Conservation (phyloP, 2,797 vertebrate species). For the Numenius phaeopus region DNA sequence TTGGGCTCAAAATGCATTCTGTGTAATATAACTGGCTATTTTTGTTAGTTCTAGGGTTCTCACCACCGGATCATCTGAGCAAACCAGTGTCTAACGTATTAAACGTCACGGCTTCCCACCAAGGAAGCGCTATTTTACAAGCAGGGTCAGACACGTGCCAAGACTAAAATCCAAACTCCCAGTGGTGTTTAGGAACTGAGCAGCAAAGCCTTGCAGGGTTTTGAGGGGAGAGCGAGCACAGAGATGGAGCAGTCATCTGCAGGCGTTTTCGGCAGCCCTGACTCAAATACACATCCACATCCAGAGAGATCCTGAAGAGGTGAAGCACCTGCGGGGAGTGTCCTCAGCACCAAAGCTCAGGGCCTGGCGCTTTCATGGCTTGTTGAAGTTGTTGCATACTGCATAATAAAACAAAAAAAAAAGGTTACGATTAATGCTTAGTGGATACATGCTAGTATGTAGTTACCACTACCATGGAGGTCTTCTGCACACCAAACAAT, state of each 20-base stretch:
- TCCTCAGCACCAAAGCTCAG: neutral
- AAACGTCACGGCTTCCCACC: neutral
- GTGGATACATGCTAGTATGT: rapidly evolving
- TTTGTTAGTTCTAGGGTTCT: neutral
- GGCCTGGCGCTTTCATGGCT: neutral
- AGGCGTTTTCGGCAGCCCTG: neutral
- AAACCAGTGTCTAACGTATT: neutral
- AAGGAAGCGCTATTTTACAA: neutral
- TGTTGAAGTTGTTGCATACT: neutral
- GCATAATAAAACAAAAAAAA: neutral
- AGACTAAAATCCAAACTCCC: neutral
- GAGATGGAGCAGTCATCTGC: rapidly evolving
- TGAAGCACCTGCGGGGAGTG: neutral
- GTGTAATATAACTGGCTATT: neutral
- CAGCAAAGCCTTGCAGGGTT: neutral
- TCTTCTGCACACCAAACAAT: neutral
- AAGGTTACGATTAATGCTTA: neutral
- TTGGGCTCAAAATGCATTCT: neutral
- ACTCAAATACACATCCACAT: rapidly evolving
- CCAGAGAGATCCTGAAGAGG: neutral
- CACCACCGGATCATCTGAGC: neutral
- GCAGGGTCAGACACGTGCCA: neutral
- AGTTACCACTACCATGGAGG: neutral
- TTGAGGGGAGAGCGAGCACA: neutral
- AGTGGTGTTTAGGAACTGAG: neutral